These are phyloP conservation scores for Buphagus erythrorhynchus DNA, from an alignment of 2,797 vertebrate genomes.

Conservation along the genomic window DNA sequence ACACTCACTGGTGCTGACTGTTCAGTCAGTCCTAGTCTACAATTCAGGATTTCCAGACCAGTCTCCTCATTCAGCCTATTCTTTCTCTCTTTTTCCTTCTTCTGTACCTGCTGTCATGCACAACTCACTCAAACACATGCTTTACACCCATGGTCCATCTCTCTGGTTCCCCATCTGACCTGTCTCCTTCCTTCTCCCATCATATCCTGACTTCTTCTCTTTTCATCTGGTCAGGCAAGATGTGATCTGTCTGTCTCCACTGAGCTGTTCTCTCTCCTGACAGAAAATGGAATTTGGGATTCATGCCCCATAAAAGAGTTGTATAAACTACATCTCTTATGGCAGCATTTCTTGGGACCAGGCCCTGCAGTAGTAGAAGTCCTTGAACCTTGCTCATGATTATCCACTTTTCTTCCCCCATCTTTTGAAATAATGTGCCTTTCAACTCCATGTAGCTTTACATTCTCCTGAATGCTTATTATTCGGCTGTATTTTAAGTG, in stretches of 20 bases:
- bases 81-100: background rate
- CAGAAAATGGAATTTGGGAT: background rate
- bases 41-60: background rate
- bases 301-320: background rate
- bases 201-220: background rate
- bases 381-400: slow-evolving; percentile 34
- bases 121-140: background rate
- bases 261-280: background rate
- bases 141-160: fast-evolving
- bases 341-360: background rate
- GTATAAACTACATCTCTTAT: background rate
- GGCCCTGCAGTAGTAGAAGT: background rate
- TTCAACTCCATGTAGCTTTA: slow-evolving; percentile 37
- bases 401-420: background rate
- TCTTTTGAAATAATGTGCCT: slow-evolving; percentile 9
- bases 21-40: background rate
- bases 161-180: background rate
- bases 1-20: background rate
- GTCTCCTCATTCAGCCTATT: background rate
- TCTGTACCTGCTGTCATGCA: background rate
- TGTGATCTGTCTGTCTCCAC: background rate
- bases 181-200: background rate
- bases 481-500: slow-evolving; percentile 74
- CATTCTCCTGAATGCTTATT: slow-evolving; percentile 63
- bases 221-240: background rate